Percentiles rank a stretch among this genome's conserved stretches.
Conservation (phyloP, 2,113 vertebrate species). For the Cephalopholis sonnerati region DNA sequence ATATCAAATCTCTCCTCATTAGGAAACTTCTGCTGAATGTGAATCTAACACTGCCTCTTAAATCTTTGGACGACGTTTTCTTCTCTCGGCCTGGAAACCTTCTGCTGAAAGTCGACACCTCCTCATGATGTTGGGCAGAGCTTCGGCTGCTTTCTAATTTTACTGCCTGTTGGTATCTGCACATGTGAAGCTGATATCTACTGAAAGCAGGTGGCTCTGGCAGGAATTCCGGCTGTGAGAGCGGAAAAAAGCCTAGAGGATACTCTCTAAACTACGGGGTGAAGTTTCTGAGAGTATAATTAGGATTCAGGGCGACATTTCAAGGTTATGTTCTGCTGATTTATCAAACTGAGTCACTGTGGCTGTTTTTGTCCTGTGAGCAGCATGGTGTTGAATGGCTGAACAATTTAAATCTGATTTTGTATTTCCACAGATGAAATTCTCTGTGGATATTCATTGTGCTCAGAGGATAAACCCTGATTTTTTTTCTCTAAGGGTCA, state of each 20-base stretch:
- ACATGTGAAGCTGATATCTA: neutral
- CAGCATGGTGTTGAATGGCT: too few species aligned
- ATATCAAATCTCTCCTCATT: neutral
- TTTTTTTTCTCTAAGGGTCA: too few species aligned
- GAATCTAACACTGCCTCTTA: neutral
- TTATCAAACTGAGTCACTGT: neutral
- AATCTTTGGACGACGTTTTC: neutral
- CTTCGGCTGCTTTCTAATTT: conserved; percentile 35
- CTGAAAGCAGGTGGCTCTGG: conserved; percentile 16
- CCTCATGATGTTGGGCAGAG: conserved; percentile 13
- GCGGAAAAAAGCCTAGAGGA: neutral
- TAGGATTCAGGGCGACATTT: conserved; percentile 5
- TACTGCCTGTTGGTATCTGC: conserved; percentile 19
- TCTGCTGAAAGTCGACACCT: neutral
- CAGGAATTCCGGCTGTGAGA: neutral
- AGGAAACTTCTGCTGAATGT: neutral
- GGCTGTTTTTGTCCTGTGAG: too few species aligned
- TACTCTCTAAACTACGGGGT: neutral
- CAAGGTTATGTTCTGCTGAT: conserved; percentile 14
- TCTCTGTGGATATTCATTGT: too few species aligned
- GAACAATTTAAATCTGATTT: too few species aligned
- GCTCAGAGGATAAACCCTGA: too few species aligned
- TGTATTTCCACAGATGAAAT: too few species aligned
- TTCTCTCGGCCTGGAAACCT: neutral
- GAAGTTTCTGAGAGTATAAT: neutral